Percentiles rank a stretch among this genome's conserved stretches.
These are phyloP conservation scores for Vanessa tameamea DNA, from an alignment of 1,140 invertebrate genomes.

Conservation along the genomic window DNA sequence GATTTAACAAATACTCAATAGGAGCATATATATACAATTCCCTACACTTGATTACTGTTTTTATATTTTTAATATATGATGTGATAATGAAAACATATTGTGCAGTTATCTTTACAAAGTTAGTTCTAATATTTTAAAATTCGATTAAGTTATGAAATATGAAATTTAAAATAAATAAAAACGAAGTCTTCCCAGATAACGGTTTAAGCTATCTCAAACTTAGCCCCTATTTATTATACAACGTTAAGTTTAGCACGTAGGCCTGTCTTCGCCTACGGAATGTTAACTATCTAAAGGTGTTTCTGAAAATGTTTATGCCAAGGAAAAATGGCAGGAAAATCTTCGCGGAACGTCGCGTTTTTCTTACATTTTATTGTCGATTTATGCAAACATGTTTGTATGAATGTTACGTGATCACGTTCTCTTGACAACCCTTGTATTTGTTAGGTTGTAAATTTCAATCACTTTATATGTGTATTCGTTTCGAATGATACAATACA, in stretches of 20 bases:
- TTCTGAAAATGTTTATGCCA: slow-evolving; percentile 68
- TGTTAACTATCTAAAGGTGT: slow-evolving; percentile 73
- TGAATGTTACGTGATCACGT: slow-evolving; percentile 54
- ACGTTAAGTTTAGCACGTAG: slow-evolving; percentile 75
- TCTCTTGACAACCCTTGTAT: slow-evolving; percentile 27
- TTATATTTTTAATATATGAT: too few relatives aligned
- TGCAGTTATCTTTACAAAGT: too few relatives aligned
- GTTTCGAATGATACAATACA: neutral
- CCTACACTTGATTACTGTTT: too few relatives aligned
- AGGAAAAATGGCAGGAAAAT: slow-evolving; percentile 61
- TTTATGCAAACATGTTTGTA: slow-evolving; percentile 68
- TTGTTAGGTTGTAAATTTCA: slow-evolving; percentile 38
- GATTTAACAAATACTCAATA: too few relatives aligned
- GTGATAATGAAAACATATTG: too few relatives aligned
- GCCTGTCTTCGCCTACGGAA: slow-evolving; percentile 58
- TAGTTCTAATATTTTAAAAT: too few relatives aligned
- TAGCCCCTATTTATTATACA: slow-evolving; percentile 57
- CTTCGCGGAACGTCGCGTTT: slow-evolving; percentile 52
- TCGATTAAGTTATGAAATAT: too few relatives aligned
- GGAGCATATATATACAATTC: too few relatives aligned
- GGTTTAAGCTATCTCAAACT: slow-evolving; percentile 37
- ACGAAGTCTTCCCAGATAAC: slow-evolving; percentile 23
- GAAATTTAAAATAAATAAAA: slow-evolving; percentile 8
- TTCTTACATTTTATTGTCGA: slow-evolving; percentile 67
- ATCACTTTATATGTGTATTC: slow-evolving; percentile 18